phyloP scores from a whole-genome alignment of 2,888 invertebrate species.

The Cylindroiulus punctatus region DNA sequence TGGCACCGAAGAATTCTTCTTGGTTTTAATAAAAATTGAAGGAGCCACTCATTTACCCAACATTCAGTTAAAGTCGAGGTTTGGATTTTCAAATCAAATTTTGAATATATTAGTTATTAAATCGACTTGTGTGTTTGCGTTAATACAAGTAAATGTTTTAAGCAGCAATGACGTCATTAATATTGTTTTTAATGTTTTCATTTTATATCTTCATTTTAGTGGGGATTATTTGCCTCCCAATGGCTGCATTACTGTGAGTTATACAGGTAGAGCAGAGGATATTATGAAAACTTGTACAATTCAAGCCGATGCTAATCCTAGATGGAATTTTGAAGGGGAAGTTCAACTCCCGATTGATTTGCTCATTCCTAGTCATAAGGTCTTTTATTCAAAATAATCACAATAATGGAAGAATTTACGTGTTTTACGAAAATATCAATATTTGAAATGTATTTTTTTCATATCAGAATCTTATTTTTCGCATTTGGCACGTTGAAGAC shows the following conservation, averaged over 20 bases:
- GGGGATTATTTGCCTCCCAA: neutral
- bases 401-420: neutral
- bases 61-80: neutral
- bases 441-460: neutral
- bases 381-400: neutral
- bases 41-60: neutral
- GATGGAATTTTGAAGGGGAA: neutral
- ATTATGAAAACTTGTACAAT: neutral
- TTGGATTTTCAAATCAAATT: neutral
- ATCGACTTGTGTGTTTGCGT: too few relatives aligned
- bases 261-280: neutral
- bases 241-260: neutral
- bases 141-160: too few relatives aligned
- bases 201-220: neutral
- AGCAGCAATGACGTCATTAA: too few relatives aligned
- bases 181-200: too few relatives aligned
- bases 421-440: neutral
- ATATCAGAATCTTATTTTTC: neutral
- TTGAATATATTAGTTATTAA: too few relatives aligned
- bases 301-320: neutral
- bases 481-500: neutral
- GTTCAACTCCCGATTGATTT: neutral
- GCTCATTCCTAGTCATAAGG: neutral
- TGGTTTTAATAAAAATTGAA: neutral
- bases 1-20: neutral